phyloP scores from a whole-genome alignment of 2,888 invertebrate genomes.

The Axea sp. region DNA sequence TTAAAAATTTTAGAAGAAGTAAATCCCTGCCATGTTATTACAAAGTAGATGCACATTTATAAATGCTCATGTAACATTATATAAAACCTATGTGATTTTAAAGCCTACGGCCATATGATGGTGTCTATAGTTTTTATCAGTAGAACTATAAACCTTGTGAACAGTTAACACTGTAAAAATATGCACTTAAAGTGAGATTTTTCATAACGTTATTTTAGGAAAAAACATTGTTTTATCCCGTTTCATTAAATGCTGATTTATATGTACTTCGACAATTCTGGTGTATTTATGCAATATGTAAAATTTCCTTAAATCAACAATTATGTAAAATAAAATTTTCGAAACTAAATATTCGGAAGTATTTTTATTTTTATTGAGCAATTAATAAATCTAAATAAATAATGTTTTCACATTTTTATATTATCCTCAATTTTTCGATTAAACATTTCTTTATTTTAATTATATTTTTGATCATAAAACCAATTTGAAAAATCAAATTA shows the following conservation, averaged over 20 bases:
- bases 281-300: constrained; percentile 57
- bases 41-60: constrained; percentile 54
- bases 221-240: constrained; percentile 34
- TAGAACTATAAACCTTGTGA: constrained; percentile 45
- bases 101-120: constrained; percentile 57
- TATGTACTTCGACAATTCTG: constrained; percentile 51
- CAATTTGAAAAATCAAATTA: too few relatives aligned
- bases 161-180: constrained; percentile 58
- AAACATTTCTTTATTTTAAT: too few relatives aligned
- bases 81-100: constrained; percentile 51
- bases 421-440: too few relatives aligned
- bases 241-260: constrained; percentile 46
- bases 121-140: constrained; percentile 57
- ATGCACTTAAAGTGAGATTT: constrained; percentile 50
- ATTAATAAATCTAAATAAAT: too few relatives aligned
- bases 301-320: constrained; percentile 53
- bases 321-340: constrained; percentile 58
- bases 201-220: constrained; percentile 40
- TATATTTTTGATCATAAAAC: too few relatives aligned
- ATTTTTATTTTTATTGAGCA: too few relatives aligned
- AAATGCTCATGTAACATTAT: constrained; percentile 53
- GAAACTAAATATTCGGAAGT: constrained; percentile 10
- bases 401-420: too few relatives aligned
- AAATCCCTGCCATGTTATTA: too few relatives aligned
- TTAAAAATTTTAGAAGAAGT: too few relatives aligned